Conservation (phyloP, 2,113 vertebrate genomes). For the Pitta sordida region DNA sequence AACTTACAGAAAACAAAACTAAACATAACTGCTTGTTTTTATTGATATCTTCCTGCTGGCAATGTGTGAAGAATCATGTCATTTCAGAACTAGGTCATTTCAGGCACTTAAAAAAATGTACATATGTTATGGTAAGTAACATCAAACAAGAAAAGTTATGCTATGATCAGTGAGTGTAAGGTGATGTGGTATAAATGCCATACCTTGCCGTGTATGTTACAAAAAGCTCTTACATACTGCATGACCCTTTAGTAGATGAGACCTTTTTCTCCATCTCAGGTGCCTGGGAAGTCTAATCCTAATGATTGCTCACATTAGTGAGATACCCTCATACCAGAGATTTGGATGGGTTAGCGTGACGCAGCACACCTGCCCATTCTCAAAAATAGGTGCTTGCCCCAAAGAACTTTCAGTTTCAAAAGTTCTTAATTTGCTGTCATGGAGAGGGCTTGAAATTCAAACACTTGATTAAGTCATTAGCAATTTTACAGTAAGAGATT, state of each 20-base stretch:
- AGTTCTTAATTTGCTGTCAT: constrained; percentile 21
- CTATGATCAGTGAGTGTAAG: neutral
- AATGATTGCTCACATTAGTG: neutral
- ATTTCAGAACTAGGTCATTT: neutral
- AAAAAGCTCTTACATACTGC: neutral
- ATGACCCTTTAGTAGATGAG: neutral
- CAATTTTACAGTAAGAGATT: constrained; percentile 20
- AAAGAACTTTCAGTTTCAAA: neutral
- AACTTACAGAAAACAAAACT: neutral
- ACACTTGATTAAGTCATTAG: constrained; percentile 46
- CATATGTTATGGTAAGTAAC: neutral
- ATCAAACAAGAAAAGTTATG: neutral
- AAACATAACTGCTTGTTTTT: neutral
- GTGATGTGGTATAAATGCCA: neutral
- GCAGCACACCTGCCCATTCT: neutral
- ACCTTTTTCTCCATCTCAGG: neutral
- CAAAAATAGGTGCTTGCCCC: neutral
- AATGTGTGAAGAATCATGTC: neutral
- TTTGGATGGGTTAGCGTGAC: neutral
- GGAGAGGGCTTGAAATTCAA: constrained; percentile 28
- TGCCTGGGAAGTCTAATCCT: neutral
- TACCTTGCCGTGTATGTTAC: neutral
- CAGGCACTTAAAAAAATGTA: neutral
- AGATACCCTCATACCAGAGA: neutral
- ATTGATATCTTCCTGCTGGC: neutral